Conservation (phyloP, 2,113 vertebrate species). For the Spea multiplicata region DNA sequence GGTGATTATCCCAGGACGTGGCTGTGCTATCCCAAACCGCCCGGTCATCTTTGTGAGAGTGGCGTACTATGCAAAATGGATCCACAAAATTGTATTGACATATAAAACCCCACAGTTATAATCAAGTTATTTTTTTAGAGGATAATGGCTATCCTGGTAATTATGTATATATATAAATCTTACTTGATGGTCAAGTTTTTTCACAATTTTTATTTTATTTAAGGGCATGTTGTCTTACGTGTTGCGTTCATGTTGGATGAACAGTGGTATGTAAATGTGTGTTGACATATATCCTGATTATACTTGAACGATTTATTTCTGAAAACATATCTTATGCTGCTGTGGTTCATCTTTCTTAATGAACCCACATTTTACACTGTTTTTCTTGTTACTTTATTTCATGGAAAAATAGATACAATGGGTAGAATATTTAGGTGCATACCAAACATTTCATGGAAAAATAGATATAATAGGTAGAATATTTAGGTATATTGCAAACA, state of each 20-base stretch:
- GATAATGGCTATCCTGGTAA: slow-evolving; percentile 25
- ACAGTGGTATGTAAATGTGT: slow-evolving; percentile 67
- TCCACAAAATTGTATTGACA: slow-evolving; percentile 86
- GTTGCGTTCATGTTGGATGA: slow-evolving; percentile 66
- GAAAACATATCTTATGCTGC: slow-evolving; percentile 58
- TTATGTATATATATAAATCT: slow-evolving; percentile 18
- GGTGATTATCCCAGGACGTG: slow-evolving; percentile 89
- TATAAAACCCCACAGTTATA: slow-evolving; percentile 59
- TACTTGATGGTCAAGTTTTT: slow-evolving; percentile 46
- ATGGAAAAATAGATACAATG: no score
- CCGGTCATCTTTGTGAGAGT: slow-evolving; percentile 92
- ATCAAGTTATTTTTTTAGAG: neutral
- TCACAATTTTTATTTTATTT: slow-evolving; percentile 54
- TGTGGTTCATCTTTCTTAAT: slow-evolving; percentile 54
- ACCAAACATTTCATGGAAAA: no score
- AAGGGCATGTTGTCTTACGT: slow-evolving; percentile 62
- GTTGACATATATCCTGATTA: slow-evolving; percentile 77
- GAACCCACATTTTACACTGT: slow-evolving; percentile 34
- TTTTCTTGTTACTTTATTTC: neutral
- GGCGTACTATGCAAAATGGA: slow-evolving; percentile 91
- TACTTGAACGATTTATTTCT: slow-evolving; percentile 73
- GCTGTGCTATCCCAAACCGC: slow-evolving; percentile 86
- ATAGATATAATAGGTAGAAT: no score
- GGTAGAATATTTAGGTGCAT: no score
- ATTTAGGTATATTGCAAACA: no score